Percentiles rank a stretch among this genome's conserved stretches.
These are phyloP conservation scores for Rhodophaea formosa DNA, from an alignment of 2,888 invertebrate genomes.

Conservation along the genomic window DNA sequence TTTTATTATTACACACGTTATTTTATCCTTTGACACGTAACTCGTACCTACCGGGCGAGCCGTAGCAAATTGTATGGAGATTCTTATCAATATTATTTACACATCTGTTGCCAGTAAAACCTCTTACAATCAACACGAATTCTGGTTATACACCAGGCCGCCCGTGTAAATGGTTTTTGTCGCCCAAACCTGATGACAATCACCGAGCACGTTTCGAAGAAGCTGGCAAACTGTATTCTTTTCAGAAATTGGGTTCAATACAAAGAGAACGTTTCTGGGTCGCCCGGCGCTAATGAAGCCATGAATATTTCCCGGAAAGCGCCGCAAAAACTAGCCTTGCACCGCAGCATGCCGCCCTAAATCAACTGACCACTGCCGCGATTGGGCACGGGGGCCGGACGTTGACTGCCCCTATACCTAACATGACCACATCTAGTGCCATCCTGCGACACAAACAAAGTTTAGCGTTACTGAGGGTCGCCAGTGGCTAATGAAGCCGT, in stretches of 20 bases:
- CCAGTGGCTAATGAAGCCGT: constrained; percentile 3
- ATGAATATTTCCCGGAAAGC: neutral
- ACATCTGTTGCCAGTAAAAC: too few species aligned
- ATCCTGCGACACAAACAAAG: too few species aligned
- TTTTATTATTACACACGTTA: too few species aligned
- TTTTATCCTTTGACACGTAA: too few species aligned
- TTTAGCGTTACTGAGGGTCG: constrained; percentile 1
- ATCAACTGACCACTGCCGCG: neutral
- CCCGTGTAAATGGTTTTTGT: neutral
- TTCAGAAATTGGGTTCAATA: neutral
- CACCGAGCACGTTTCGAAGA: neutral
- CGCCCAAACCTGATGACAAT: neutral
- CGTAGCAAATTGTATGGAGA: too few species aligned
- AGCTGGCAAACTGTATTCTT: neutral
- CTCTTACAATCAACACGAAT: too few species aligned
- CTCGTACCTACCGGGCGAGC: too few species aligned
- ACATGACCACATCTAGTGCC: too few species aligned
- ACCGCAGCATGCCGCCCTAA: neutral
- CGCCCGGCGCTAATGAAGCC: constrained; percentile 3
- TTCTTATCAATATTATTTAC: too few species aligned
- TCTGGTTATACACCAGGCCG: too few species aligned
- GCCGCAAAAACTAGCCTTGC: constrained; percentile 5
- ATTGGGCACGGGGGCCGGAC: too few species aligned
- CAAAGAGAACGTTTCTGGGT: constrained; percentile 8
- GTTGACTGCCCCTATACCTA: too few species aligned